These are phyloP conservation scores for Rhamphomyia laevipes DNA, from an alignment of 2,888 invertebrate species.

Conservation along the genomic window DNA sequence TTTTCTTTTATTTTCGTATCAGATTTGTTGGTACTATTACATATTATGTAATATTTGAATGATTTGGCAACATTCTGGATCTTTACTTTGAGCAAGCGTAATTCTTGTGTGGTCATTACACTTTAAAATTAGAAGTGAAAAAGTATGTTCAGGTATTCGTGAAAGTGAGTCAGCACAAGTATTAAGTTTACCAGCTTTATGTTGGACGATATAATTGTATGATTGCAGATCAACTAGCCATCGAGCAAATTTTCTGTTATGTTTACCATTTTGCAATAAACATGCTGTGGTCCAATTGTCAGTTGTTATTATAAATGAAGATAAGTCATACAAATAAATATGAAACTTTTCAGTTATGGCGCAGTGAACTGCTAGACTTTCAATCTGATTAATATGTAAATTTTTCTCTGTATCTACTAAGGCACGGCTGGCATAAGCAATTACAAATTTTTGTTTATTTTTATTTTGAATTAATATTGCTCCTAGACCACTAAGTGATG, in stretches of 20 bases:
- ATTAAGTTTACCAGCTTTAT: constrained; percentile 4
- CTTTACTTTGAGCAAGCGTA: not conserved
- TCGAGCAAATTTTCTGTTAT: constrained; percentile 4
- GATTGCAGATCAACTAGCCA: constrained; percentile 6
- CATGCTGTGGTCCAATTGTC: constrained; percentile 8
- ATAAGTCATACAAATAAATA: constrained; percentile 3
- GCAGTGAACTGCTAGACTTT: not conserved
- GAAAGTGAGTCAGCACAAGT: constrained; percentile 2
- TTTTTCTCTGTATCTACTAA: not conserved
- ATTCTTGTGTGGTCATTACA: constrained; percentile 4
- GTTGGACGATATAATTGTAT: constrained; percentile 5
- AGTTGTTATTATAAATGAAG: constrained; percentile 1
- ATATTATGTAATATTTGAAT: constrained; percentile 1
- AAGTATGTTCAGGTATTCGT: not conserved
- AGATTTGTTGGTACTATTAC: not conserved
- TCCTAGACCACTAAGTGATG: not conserved
- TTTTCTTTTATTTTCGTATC: constrained; percentile 1
- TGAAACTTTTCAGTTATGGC: constrained; percentile 1
- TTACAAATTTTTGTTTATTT: not conserved
- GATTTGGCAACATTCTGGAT: not conserved
- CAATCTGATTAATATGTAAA: not conserved
- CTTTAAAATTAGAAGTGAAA: constrained; percentile 1
- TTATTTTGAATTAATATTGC: not conserved
- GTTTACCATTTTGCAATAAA: constrained; percentile 4
- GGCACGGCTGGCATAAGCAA: not conserved